Conservation (phyloP, 2,797 vertebrate species). For the Vultur gryphus region DNA sequence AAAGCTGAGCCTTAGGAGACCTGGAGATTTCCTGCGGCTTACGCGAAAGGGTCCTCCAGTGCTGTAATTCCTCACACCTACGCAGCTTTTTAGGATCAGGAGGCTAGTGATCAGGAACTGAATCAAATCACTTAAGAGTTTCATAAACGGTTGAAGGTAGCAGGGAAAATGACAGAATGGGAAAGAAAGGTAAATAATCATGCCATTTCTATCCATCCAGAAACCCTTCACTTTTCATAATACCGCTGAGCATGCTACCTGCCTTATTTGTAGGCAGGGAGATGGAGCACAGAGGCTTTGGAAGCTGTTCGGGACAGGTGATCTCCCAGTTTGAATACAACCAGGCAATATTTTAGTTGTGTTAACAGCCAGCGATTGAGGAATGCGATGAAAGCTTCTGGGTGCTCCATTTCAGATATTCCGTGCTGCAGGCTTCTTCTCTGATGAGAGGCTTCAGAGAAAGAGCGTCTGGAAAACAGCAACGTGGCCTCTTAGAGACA, state of each 20-base stretch:
- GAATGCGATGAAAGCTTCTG: not conserved
- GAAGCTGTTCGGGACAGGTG: not conserved
- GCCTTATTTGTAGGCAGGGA: not conserved
- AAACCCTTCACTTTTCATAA: not conserved
- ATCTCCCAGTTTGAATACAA: not conserved
- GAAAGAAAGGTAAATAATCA: not conserved
- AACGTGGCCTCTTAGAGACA: not conserved
- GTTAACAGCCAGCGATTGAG: not conserved
- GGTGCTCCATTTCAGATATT: constrained; percentile 1
- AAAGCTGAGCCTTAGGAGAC: not conserved
- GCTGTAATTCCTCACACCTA: not conserved
- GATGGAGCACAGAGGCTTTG: not conserved
- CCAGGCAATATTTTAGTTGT: not conserved
- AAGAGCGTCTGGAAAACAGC: constrained; percentile 27
- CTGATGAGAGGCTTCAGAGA: constrained; percentile 26
- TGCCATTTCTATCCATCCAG: not conserved
- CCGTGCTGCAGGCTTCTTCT: not conserved
- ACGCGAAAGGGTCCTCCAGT: not conserved
- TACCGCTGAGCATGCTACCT: not conserved
- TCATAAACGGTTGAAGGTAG: not conserved
- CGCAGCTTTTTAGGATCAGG: not conserved
- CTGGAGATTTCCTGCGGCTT: not conserved
- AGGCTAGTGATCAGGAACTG: not conserved
- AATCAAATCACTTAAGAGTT: not conserved
- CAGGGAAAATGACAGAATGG: not conserved